A percentile compares a stretch with the other conserved stretches of the same genome.
phyloP scores from a whole-genome alignment of 2,888 invertebrate species.

The Parnassius orleans region DNA sequence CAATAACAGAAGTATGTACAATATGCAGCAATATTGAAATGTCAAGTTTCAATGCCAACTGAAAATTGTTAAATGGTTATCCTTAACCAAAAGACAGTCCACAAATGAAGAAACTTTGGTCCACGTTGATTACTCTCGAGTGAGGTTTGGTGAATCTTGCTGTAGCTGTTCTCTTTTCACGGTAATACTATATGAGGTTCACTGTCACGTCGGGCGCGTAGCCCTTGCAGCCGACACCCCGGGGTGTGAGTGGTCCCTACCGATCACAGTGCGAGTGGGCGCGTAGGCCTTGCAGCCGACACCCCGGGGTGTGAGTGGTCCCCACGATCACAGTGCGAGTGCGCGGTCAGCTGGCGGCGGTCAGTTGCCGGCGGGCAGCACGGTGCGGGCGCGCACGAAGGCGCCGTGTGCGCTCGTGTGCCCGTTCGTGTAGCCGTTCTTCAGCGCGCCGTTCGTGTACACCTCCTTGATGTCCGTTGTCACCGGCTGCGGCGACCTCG shows the following conservation, averaged over 20 bases:
- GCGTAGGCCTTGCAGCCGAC: too few species aligned
- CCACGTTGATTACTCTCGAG: constrained; percentile 15
- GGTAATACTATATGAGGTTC: constrained; percentile 20
- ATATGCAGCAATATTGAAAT: too few species aligned
- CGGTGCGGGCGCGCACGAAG: constrained; percentile 54
- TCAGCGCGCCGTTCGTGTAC: constrained; percentile 61
- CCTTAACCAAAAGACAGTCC: neutral
- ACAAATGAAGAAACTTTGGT: constrained; percentile 23
- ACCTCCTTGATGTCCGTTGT: constrained; percentile 50
- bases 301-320: constrained; percentile 37
- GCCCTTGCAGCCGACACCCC: constrained; percentile 33
- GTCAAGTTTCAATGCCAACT: too few species aligned
- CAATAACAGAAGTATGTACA: too few species aligned
- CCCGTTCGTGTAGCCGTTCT: constrained; percentile 68
- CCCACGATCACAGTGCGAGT: too few species aligned
- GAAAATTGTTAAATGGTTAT: too few species aligned
- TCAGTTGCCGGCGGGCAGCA: constrained; percentile 75
- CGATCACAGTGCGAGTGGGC: constrained; percentile 47
- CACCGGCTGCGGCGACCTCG: constrained; percentile 47
- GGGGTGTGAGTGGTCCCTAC: constrained; percentile 37
- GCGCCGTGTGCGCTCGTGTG: constrained; percentile 53
- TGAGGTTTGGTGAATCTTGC: neutral
- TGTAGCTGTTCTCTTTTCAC: constrained; percentile 16
- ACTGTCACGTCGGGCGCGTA: constrained; percentile 12
- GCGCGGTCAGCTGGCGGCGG: constrained; percentile 33